These are phyloP conservation scores for Enteromius mattozi DNA, from an alignment of 2,797 vertebrate species.

Conservation along the genomic window DNA sequence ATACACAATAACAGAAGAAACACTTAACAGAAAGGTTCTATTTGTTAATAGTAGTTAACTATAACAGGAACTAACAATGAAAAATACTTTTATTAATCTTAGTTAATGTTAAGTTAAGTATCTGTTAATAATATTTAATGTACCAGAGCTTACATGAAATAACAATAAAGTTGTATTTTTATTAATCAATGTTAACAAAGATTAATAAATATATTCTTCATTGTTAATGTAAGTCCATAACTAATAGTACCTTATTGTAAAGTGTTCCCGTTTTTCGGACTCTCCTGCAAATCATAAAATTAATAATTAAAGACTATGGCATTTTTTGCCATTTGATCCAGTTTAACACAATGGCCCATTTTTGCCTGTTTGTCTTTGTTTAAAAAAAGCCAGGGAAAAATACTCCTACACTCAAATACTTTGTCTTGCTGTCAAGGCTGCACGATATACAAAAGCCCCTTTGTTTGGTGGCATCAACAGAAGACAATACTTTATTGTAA, in stretches of 20 bases:
- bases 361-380: not conserved
- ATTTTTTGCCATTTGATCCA: not conserved
- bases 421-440: not conserved
- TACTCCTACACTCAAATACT: conserved; percentile 11
- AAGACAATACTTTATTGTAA: conserved; percentile 39
- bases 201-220: not conserved
- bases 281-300: not conserved
- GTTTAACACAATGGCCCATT: not conserved
- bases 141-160: not conserved
- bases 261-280: not conserved
- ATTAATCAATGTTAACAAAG: not conserved
- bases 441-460: not conserved
- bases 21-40: not conserved
- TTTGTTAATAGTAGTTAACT: not conserved
- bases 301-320: not conserved
- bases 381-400: not conserved
- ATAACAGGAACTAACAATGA: not conserved
- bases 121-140: not conserved
- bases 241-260: not conserved
- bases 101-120: not conserved
- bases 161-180: not conserved
- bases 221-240: not conserved
- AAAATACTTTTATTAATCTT: not conserved
- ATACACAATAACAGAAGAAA: not conserved
- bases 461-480: conserved; percentile 31